Base-by-base conservation (phyloP, 2,797 vertebrate genomes). In the Pagetopsis macropterus region DNA sequence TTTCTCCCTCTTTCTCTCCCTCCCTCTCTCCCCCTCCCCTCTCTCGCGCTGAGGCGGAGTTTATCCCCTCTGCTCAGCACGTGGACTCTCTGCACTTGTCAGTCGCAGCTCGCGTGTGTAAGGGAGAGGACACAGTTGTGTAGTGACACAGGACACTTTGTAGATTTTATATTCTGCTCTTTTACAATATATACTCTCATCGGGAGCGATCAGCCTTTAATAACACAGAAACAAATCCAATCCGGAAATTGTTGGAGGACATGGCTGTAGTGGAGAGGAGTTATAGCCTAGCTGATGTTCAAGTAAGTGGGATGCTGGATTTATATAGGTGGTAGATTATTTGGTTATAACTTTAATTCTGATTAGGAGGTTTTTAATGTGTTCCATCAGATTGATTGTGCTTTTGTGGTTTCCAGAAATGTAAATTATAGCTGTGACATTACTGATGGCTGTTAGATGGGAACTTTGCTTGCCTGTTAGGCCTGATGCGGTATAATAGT, bases 81-180 rank as follows among this genome's bases (percentile, higher is more conserved):
- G 84, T 89, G 85, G 74, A 82, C 88, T 81, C 87, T 60, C 75
- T 67, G 83, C 87, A 79, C 88, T 91, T 88, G 88, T 89, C 91
- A 93, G 88, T 91, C 81, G 88, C 87, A 87, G 79, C 83, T 75
- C 78, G 82, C 69, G 8, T 31, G 84, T 77, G 79, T 52, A 76
- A 67, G 69, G 41, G 65, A 61, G 82, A 83, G 80, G 82, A 83
- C 84, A 63, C 43, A 37, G 21, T 21, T 21, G 21, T 43, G 15
- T n/a, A 44, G 61, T 61, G 44, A 72, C 12, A 46, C 0, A 16
- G 51, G 58, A 75, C 81, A 54, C 59, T 79, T 37, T 66, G 48
- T 27, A 68, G 37, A 17, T 19, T 50, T 10, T 5, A 27, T 17
- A 8, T 4, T 21, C 40, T 23, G 12, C n/a, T 37, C 6, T 2